phyloP scores from a whole-genome alignment of 2,888 invertebrate genomes.

The Blera fallax region DNA sequence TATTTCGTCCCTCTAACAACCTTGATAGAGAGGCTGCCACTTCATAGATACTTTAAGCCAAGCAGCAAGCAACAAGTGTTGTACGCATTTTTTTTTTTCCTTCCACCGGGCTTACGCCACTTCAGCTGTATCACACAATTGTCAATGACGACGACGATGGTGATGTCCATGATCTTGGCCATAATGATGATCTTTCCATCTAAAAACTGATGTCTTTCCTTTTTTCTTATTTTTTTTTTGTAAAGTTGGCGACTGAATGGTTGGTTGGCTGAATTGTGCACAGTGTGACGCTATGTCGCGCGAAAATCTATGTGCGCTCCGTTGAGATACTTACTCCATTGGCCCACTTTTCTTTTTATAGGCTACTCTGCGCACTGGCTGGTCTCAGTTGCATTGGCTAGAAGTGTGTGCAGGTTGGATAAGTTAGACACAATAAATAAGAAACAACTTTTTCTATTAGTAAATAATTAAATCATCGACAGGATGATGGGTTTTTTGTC shows the following conservation, averaged over 20 bases:
- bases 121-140: constrained; percentile 12
- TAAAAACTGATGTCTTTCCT: constrained; percentile 53
- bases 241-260: constrained; percentile 45
- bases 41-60: constrained; percentile 33
- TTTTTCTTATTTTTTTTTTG: constrained; percentile 33
- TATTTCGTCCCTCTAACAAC: constrained; percentile 55
- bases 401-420: constrained; percentile 52
- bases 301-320: background rate
- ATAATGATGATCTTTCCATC: constrained; percentile 57
- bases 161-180: constrained; percentile 57
- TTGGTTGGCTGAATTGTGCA: constrained; percentile 13
- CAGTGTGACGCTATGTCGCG: background rate
- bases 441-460: constrained; percentile 70
- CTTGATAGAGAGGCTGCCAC: constrained; percentile 57
- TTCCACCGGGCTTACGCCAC: constrained; percentile 61
- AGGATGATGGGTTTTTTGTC: constrained; percentile 62
- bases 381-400: constrained; percentile 24
- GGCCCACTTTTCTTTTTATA: constrained; percentile 72
- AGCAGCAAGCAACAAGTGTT: constrained; percentile 62
- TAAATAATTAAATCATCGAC: constrained; percentile 72
- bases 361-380: constrained; percentile 26
- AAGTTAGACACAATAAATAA: constrained; percentile 61
- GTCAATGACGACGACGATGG: constrained; percentile 26
- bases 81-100: constrained; percentile 34
- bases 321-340: constrained; percentile 70